Evolutionary conservation across 1,140 invertebrate genomes (phyloP).

Genomic region (Neodiprion fabricii): DNA sequence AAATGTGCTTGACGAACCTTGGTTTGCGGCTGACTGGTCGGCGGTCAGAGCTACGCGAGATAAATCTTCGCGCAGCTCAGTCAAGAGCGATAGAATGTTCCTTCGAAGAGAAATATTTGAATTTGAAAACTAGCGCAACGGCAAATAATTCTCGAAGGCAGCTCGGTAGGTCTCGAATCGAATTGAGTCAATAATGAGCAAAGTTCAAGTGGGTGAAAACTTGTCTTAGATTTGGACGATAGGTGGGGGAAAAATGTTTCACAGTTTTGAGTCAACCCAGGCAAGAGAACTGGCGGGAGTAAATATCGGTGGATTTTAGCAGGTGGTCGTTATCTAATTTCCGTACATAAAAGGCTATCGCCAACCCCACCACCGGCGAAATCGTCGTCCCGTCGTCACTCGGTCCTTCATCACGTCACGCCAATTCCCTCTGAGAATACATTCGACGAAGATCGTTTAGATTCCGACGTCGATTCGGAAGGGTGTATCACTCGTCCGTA

Average conservation of each 20-base stretch:
- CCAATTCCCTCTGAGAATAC: no score
- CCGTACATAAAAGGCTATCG: neutral
- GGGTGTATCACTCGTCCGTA: no score
- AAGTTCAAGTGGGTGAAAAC: neutral
- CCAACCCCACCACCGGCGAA: neutral
- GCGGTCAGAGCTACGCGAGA: no score
- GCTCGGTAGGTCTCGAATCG: neutral
- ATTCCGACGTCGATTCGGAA: no score
- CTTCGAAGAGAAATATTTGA: no score
- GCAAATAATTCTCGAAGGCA: neutral
- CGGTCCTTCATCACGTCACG: neutral
- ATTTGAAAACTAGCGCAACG: no score
- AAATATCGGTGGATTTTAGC: neutral
- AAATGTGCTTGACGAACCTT: no score
- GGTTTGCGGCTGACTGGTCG: no score
- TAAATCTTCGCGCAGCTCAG: no score
- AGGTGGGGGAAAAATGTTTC: neutral
- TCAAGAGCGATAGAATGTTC: no score
- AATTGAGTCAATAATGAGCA: neutral
- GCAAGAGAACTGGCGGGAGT: neutral
- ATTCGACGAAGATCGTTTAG: no score
- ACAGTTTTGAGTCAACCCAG: neutral
- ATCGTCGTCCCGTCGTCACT: neutral
- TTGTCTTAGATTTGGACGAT: neutral
- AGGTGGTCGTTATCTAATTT: conserved; percentile 5